A percentile compares a stretch with the other conserved stretches of the same genome.
Conservation (phyloP, 2,797 vertebrate species). For the Melanotaenia pygmaea region DNA sequence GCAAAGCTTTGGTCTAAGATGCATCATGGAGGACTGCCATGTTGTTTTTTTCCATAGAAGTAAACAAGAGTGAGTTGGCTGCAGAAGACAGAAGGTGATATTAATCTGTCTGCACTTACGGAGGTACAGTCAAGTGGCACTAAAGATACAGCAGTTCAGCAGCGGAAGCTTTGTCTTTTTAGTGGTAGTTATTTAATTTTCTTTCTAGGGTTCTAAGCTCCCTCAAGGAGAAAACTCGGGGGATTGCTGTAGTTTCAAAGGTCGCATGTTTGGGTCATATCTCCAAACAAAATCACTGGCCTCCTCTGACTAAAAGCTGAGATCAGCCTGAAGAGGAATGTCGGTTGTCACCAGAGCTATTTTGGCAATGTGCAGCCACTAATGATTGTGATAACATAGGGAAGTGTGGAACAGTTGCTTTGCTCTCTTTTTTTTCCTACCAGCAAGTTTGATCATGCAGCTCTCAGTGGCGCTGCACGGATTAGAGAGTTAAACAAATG, state of each 20-base stretch:
- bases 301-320: conserved; percentile 79
- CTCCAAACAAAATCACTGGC: conserved; percentile 79
- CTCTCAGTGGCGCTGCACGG: conserved; percentile 79
- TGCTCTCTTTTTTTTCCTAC: conserved; percentile 61
- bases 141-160: conserved; percentile 59
- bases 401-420: conserved; percentile 84
- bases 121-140: conserved; percentile 76
- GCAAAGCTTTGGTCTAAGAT: conserved; percentile 73
- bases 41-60: conserved; percentile 59
- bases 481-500: conserved; percentile 91
- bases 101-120: conserved; percentile 72
- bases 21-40: conserved; percentile 70
- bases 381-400: conserved; percentile 85
- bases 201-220: conserved; percentile 70
- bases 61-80: conserved; percentile 35
- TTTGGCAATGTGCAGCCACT: conserved; percentile 82
- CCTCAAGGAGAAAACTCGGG: conserved; percentile 76
- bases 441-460: conserved; percentile 81
- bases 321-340: conserved; percentile 82
- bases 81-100: conserved; percentile 37
- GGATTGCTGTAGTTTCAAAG: conserved; percentile 78
- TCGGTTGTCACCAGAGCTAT: conserved; percentile 85
- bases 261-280: conserved; percentile 81
- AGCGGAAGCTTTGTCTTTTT: conserved; percentile 68
- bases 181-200: conserved; percentile 68